These are phyloP conservation scores for Leuciscus waleckii DNA, from an alignment of 2,797 vertebrate species.

Conservation along the genomic window DNA sequence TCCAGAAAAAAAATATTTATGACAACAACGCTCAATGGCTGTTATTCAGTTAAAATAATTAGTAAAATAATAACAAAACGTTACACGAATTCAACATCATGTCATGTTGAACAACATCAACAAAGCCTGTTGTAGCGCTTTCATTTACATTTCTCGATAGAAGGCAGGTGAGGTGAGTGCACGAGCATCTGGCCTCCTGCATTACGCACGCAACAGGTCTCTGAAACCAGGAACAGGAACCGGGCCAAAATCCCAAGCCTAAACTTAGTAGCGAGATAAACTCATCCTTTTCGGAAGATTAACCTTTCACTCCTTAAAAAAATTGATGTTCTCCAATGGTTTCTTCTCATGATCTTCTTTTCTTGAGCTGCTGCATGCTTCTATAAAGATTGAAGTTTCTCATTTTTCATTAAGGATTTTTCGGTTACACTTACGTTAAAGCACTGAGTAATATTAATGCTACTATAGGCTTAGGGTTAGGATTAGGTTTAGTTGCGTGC, in stretches of 20 bases:
- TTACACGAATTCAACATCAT: neutral
- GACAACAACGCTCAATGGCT: neutral
- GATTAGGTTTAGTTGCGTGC: neutral
- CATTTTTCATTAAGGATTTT: neutral
- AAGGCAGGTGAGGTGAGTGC: slow-evolving; percentile 62
- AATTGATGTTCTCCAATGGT: neutral
- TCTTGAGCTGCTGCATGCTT: neutral
- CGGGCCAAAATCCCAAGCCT: slow-evolving; percentile 64
- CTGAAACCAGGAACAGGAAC: slow-evolving; percentile 67
- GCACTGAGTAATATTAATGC: too few relatives aligned
- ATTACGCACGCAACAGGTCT: slow-evolving; percentile 43
- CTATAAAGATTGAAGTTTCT: neutral
- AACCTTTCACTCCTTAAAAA: slow-evolving; percentile 57
- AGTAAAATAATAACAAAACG: neutral
- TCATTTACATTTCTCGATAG: slow-evolving; percentile 38
- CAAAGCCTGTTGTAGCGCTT: neutral
- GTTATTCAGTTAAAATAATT: neutral
- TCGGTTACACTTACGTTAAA: neutral
- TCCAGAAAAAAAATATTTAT: neutral
- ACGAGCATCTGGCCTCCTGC: slow-evolving; percentile 65
- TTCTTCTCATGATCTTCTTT: neutral
- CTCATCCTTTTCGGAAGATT: slow-evolving; percentile 75
- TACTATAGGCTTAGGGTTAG: too few relatives aligned
- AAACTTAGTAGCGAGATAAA: slow-evolving; percentile 70
- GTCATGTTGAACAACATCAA: neutral